Conservation (phyloP, 2,113 vertebrate species). For the Oncorhynchus gorbuscha region DNA sequence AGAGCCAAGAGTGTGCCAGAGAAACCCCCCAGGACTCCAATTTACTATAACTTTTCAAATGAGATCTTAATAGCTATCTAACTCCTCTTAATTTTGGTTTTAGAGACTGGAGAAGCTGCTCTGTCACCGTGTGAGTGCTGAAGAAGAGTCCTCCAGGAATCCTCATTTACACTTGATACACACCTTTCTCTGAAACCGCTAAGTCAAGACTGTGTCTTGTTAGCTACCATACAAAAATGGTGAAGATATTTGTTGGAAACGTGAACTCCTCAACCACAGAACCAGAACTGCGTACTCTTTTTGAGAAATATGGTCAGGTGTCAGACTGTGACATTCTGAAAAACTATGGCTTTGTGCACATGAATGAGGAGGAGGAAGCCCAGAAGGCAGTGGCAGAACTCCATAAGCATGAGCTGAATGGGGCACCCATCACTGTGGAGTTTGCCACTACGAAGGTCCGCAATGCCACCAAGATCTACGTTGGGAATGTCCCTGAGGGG, state of each 20-base stretch:
- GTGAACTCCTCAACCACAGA: conserved; percentile 63
- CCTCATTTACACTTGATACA: no score
- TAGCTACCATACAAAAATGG: conserved; percentile 50
- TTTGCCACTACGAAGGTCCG: conserved; percentile 73
- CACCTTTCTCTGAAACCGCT: no score
- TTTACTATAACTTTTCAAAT: no score
- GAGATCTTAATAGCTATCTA: no score
- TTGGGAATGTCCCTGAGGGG: conserved; percentile 71
- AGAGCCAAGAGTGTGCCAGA: no score
- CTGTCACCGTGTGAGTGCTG: no score
- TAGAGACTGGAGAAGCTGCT: no score
- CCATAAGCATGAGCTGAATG: conserved; percentile 68
- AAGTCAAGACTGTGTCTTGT: background rate
- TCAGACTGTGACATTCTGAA: conserved; percentile 73
- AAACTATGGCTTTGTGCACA: conserved; percentile 75
- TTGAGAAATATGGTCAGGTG: conserved; percentile 69
- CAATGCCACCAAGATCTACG: conserved; percentile 74
- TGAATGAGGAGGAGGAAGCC: conserved; percentile 70
- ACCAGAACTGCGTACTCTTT: conserved; percentile 63
- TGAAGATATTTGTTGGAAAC: conserved; percentile 74
- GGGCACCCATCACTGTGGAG: conserved; percentile 68
- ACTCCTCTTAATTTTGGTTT: no score
- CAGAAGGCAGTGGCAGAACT: conserved; percentile 65
- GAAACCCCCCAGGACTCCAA: no score
- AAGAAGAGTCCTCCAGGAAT: no score